Evolutionary conservation across 1,140 invertebrate species (phyloP), one percentile per base, ranked within the genome.

Genomic region (Lepidotrigona ventralis): DNA sequence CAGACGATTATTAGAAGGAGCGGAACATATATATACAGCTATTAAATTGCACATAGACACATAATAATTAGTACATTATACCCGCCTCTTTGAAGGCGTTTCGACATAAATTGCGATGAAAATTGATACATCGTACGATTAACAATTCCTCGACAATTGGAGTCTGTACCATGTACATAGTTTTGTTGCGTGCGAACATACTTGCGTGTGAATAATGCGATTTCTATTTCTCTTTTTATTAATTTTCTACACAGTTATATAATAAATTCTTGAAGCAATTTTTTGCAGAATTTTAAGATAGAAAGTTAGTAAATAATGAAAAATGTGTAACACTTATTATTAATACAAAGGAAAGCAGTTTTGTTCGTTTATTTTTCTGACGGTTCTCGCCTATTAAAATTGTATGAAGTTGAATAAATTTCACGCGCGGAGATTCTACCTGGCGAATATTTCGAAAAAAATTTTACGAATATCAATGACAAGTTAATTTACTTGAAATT

Each of bases 131-230:
- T 63, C n/a, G 19, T 1, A 53, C 26, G 19, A 15, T 23, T 19
- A 73, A 73, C 73, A 80, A 80, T 80, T 72, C n/a, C 56, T 23
- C n/a, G 39, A 51, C 23, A 14, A 23, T 72, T 33, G 79, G 39
- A 80, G 53, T 80, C 53, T 14, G 1, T 26, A 14, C 12, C 0
- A 21, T 29, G 21, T 29, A 14, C 53, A 51, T 39, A 14, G 39
- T 68, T 60, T 60, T 72, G 68, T 79, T 63, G 19, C 15, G n/a
- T 6, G 29, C 0, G n/a, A 70, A 58, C 58, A 54, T 69, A 29
- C 0, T 26, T n/a, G 39, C 19, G 26, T 6, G 12, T 19, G 21
- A 63, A 69, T 80, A 3, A 2, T 9, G n/a, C n/a, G 9, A 21
- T 72, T 17, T 46, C 3, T 56, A 6, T 46, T 21, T 23, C 1